These are phyloP conservation scores for Balanococcus diminutus DNA, from an alignment of 2,888 invertebrate genomes.

Conservation along the genomic window DNA sequence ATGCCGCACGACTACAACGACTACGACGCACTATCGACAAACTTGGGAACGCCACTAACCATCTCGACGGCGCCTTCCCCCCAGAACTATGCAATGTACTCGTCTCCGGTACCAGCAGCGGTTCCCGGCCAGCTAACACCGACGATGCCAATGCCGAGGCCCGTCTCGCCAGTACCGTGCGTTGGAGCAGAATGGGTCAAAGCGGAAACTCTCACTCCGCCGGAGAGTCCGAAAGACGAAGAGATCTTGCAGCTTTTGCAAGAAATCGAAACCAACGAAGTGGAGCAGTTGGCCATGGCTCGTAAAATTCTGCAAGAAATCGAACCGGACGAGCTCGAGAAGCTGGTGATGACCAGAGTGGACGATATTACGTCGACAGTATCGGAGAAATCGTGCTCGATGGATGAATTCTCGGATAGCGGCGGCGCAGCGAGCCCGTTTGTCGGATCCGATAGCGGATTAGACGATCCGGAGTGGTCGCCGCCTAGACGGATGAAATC, in stretches of 20 bases:
- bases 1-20: neutral
- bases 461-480: constrained; percentile 58
- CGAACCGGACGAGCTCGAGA: constrained; percentile 43
- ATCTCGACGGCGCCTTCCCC: neutral
- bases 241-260: constrained; percentile 57
- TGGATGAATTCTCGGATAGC: constrained; percentile 45
- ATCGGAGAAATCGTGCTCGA: constrained; percentile 58
- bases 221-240: constrained; percentile 63
- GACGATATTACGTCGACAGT: constrained; percentile 61
- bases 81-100: neutral
- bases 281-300: constrained; percentile 57
- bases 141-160: neutral
- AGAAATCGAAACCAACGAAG: constrained; percentile 57
- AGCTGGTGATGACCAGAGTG: constrained; percentile 61
- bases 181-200: neutral
- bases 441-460: constrained; percentile 54
- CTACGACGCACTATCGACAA: neutral
- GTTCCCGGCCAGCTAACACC: neutral
- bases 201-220: constrained; percentile 51
- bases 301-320: constrained; percentile 50
- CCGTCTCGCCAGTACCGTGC: neutral
- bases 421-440: constrained; percentile 50
- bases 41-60: neutral
- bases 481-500: constrained; percentile 48
- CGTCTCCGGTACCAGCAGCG: neutral